Percentiles rank a stretch among this genome's conserved stretches.
Evolutionary conservation across 2,113 vertebrate species (phyloP).

Genomic region (Mustelus asterias): DNA sequence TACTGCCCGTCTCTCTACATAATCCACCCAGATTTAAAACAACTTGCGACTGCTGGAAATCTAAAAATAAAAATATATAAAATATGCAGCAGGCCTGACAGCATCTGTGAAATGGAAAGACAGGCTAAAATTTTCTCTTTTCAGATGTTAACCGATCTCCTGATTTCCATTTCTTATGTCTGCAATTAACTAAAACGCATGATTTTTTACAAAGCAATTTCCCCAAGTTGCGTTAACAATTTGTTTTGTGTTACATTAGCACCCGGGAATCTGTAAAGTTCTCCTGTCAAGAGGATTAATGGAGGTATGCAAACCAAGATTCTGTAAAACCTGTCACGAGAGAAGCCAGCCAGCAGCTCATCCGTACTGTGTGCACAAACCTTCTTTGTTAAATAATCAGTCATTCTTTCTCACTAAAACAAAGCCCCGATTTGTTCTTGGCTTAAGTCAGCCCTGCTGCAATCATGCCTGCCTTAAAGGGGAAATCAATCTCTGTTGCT

Average conservation of each 20-base stretch:
- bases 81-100: background rate
- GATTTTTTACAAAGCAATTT: background rate
- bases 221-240: background rate
- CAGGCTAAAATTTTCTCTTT: background rate
- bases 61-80: background rate
- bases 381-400: background rate
- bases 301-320: background rate
- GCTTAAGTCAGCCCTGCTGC: background rate
- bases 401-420: background rate
- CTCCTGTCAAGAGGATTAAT: background rate
- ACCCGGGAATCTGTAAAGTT: background rate
- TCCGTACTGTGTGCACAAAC: background rate
- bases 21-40: background rate
- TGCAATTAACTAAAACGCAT: background rate
- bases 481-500: conserved; percentile 9
- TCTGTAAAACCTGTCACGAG: conserved; percentile 7
- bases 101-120: background rate
- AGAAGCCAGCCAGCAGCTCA: background rate
- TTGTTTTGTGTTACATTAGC: background rate
- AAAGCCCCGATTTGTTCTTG: background rate
- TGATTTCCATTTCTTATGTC: background rate
- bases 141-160: background rate
- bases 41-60: background rate
- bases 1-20: background rate
- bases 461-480: background rate